Base-by-base conservation (phyloP, 2,113 vertebrate species). In the Eublepharis macularius region DNA sequence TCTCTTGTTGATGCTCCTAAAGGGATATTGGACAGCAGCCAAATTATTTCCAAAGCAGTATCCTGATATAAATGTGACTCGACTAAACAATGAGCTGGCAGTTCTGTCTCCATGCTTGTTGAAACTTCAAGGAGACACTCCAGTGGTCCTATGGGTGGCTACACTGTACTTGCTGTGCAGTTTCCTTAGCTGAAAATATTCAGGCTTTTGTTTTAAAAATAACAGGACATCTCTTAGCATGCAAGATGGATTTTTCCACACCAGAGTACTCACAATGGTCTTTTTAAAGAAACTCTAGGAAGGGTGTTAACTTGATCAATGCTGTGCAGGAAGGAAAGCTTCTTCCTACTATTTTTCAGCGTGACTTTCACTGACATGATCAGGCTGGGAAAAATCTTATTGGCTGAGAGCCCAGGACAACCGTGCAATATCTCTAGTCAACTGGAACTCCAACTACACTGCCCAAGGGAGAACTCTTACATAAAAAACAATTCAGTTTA, bases 291-390 rank as follows among this genome's bases (percentile, higher is more conserved):
- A 95, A 94, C 93, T 92, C 83, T 94, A 95, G 93, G 95, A 96
- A 96, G 95, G 94, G 94, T 95, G 94, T 96, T 96, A 94, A 92
- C 95, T 95, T 89, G 91, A 94, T 96, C 87, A 93, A 78, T 86
- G 84, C 92, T 95, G 90, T 90, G 88, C 92, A 96, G 94, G 95
- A 96, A 96, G 95, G 94, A 96, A 96, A 88, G 87, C 88, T 93
- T 92, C 96, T 96, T 96, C 95, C 95, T 95, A 95, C 92, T 93
- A 89, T 95, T 95, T 96, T 94, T 93, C 94, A 95, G 89, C 85
- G 72, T 96, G 94, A 96, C 95, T 97, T 96, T 97, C 94, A 96
- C 96, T 96, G 95, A 94, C 96, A 95, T 93, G 94, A 96, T 95
- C 90, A 93, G 93, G 93, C 94, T 95, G 95, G 94, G 95, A 95